Base-by-base conservation (phyloP, 2,797 vertebrate genomes). In the Phalanger gymnotis region DNA sequence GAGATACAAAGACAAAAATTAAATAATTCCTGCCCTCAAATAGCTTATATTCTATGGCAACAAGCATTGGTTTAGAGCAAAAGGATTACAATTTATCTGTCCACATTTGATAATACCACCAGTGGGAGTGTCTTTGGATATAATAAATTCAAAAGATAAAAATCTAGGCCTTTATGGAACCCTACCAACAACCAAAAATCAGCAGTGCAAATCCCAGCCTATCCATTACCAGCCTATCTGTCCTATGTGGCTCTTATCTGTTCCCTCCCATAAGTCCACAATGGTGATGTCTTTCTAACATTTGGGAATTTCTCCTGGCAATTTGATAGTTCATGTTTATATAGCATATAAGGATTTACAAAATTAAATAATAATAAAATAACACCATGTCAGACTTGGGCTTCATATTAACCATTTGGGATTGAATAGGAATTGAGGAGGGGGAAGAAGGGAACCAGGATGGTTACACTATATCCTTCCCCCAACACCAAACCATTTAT, bases 381-480 rank as follows among this genome's bases (percentile, higher is more conserved):
- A 14, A 87, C 16, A 34, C 1, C 0, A 0, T 66, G 58, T 31
- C 73, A 28, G 19, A 28, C 40, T 53, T 58, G 5, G 91, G 16
- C 4, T 47, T 30, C 19, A 13, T 16, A n/a, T 81, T 92, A 89
- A 66, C 94, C n/a, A 40, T 87, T 11, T 93, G 51, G 13, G 5
- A n/a, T 91, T 93, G 27, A 92, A 55, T 5, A 27, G 54, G 47
- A 2, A 22, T 95, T 92, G 96, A 93, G 31, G 89, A 81, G 81
- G n/a, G 91, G 52, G 16, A 54, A 40, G 4, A 58, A 90, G 6
- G 55, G 93, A 95, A 91, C 12, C 12, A 73, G 52, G 81, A 54
- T 2, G 31, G 7, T 93, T 87, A 10, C 9, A 81, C 19, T 73
- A 9, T 13, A 14, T 31, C 47, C 2, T 34, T 92, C 6, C 73